Evolutionary conservation across 2,888 invertebrate species (phyloP).

Genomic region (Lasiommata megera): DNA sequence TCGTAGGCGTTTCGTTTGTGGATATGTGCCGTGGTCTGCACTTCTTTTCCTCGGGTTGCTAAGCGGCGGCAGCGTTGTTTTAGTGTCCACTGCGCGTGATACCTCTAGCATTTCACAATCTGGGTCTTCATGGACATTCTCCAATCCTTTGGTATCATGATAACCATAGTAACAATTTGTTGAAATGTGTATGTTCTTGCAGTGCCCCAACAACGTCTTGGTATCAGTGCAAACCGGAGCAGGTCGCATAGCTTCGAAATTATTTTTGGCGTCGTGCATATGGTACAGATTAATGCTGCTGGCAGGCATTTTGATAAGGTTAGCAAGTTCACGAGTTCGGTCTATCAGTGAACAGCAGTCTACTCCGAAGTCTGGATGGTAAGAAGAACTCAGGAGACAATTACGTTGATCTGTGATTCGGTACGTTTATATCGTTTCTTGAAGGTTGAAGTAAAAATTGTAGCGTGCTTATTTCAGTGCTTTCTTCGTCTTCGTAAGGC

Average conservation of each 20-base stretch:
- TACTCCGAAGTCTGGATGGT: too few relatives aligned
- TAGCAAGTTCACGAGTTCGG: too few relatives aligned
- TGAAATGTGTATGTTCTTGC: slow-evolving; percentile 71
- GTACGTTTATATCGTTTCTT: too few relatives aligned
- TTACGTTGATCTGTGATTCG: too few relatives aligned
- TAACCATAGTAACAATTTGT: slow-evolving; percentile 79
- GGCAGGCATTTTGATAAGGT: slow-evolving; percentile 56
- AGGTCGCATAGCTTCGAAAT: slow-evolving; percentile 71
- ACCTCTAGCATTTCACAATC: slow-evolving; percentile 65
- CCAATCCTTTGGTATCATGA: slow-evolving; percentile 55
- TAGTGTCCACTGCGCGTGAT: slow-evolving; percentile 36
- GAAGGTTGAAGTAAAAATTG: too few relatives aligned
- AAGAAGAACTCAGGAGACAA: too few relatives aligned
- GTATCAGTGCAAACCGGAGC: slow-evolving; percentile 63
- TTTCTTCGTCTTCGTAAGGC: too few relatives aligned
- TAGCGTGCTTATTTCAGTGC: background rate
- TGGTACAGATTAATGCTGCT: slow-evolving; percentile 63
- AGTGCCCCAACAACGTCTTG: slow-evolving; percentile 63
- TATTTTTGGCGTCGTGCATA: slow-evolving; percentile 70
- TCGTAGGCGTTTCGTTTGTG: slow-evolving; percentile 64
- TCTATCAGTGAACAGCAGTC: too few relatives aligned
- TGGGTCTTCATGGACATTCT: slow-evolving; percentile 42
- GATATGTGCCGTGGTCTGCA: slow-evolving; percentile 59
- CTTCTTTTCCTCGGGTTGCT: slow-evolving; percentile 62
- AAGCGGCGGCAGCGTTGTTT: slow-evolving; percentile 40